Evolutionary conservation across 2,797 vertebrate species (phyloP), one percentile per base, ranked within the genome.

Genomic region (Amblyopsis hoosieri): DNA sequence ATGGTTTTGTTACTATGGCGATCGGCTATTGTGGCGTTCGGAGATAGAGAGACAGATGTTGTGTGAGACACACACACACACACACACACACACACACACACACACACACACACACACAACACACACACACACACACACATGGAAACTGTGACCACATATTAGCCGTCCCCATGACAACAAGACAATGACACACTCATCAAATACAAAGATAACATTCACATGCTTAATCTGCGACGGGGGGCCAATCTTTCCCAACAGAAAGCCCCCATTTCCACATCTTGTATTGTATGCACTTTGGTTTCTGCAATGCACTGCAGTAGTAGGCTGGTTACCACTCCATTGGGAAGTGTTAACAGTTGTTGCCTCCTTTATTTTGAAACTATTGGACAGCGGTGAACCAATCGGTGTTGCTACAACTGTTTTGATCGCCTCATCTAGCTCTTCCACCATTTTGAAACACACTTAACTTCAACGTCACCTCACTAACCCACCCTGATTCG

Each of bases 101-200:
- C 85, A 84, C 85, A 88, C 82, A 88, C 88, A 88, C 88, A 78
- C 73, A 69, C 67, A 63, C 81, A 91, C 72, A 31, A 19, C 33
- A 12, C 60, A 79, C 85, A 84, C 85, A 88, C 82, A 88, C 88
- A 88, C 88, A 78, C 73, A 69, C 67, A 63, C 81, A 91, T 89
- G 89, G 89, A 90, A 92, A 90, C 60, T 84, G 80, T 89, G 89
- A 91, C 70, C 71, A 73, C 66, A 79, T 23, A 53, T 72, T 69
- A n/a, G 65, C 70, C 76, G 69, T 64, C 57, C 0, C 74, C 72
- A 79, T 72, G 76, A 79, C 78, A 85, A 78, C 56, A 61, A 52
- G 63, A 54, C 29, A 64, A 10, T 4, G 14, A 81, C 63, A 54
- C 62, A 61, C 62, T 80, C 69, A 62, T 37, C 42, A 59, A 72